Conservation (phyloP, 2,797 vertebrate genomes). For the Sebastes flavidus region DNA sequence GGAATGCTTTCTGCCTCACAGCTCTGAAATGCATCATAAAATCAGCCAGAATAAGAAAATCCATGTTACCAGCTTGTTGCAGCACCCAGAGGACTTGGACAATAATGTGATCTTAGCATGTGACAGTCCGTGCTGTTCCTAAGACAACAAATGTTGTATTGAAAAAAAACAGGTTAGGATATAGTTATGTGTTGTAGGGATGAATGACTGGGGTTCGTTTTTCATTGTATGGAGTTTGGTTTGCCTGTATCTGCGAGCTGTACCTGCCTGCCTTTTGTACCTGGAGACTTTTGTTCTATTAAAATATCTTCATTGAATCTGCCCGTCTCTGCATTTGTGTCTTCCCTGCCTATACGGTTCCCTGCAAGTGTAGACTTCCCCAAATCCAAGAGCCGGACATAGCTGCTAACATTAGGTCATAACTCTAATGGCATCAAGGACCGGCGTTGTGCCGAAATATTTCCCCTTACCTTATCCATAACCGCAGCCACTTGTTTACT, state of each 20-base stretch:
- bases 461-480: neutral
- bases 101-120: neutral
- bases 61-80: neutral
- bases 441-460: neutral
- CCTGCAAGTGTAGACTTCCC: neutral
- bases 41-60: conserved; percentile 18
- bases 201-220: neutral
- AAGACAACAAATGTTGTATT: neutral
- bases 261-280: too few species aligned
- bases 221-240: too few species aligned
- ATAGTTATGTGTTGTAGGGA: neutral
- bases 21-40: conserved; percentile 10
- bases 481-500: neutral
- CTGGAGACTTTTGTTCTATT: too few species aligned
- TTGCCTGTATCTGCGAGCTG: too few species aligned
- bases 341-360: too few species aligned
- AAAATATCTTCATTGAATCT: too few species aligned
- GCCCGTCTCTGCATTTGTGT: too few species aligned
- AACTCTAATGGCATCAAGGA: neutral
- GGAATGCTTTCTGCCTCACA: neutral
- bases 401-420: neutral
- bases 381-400: neutral
- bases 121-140: neutral
- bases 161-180: neutral
- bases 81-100: neutral